Conservation (phyloP, 1,140 invertebrate species). For the Sipha flava region DNA sequence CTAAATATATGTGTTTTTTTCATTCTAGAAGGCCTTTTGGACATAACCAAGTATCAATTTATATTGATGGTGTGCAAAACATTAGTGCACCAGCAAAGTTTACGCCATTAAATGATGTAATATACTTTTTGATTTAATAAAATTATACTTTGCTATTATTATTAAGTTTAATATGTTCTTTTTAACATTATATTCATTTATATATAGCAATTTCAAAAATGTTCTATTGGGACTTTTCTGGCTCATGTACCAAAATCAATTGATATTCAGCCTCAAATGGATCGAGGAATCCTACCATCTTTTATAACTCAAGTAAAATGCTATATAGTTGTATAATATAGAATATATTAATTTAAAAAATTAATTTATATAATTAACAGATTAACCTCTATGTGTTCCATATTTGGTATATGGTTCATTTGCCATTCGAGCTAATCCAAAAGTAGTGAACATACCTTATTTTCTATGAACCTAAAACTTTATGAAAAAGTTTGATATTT, state of each 20-base stretch:
- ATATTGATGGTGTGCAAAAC: slow-evolving; percentile 53
- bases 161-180: not conserved
- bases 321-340: too few relatives aligned
- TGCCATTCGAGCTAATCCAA: not conserved
- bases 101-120: slow-evolving; percentile 51
- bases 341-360: too few relatives aligned
- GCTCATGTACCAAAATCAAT: not conserved
- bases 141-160: not conserved
- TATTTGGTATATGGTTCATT: not conserved
- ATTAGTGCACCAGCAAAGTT: slow-evolving; percentile 51
- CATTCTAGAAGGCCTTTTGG: slow-evolving; percentile 50
- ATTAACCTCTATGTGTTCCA: not conserved
- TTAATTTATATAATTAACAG: too few relatives aligned
- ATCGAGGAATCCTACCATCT: slow-evolving; percentile 31
- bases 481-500: too few relatives aligned
- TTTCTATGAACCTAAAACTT: too few relatives aligned
- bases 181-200: not conserved
- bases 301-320: slow-evolving; percentile 25
- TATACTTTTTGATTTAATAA: not conserved
- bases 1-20: not conserved
- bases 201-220: slow-evolving; percentile 20
- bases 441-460: not conserved
- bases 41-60: slow-evolving; percentile 53
- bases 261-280: not conserved
- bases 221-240: slow-evolving; percentile 17